Evolutionary conservation across 2,113 vertebrate species (phyloP), one percentile per base, ranked within the genome.

Genomic region (Athene cunicularia): DNA sequence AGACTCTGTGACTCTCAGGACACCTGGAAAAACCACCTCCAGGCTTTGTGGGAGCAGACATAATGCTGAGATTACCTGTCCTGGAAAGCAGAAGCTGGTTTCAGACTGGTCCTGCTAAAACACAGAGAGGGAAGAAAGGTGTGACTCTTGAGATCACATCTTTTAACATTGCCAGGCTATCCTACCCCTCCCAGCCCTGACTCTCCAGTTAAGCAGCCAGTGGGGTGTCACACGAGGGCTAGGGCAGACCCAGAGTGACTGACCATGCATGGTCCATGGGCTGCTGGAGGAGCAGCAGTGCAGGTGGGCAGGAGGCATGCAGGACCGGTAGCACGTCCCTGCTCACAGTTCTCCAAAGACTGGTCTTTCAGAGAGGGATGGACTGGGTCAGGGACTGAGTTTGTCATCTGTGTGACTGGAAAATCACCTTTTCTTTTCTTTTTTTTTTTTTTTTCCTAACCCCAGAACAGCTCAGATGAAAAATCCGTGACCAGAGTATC

Each of bases 221-320:
- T 12, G 20, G 22, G 18, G 11, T 37, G 43, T 39, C 21, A 60
- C 4, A 0, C 13, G 9, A 6, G 33, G 28, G 28, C 24, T 47
- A 37, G 22, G 33, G 28, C 23, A 73, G n/a, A 33, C 11, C 30
- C 37, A 27, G 19, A 32, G 43, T 26, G n/a, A 9, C 26, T 22
- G 45, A 14, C 12, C 24, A 5, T 0, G 0, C 12, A 0, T 30
- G 47, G 12, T 37, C 52, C 63, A 1, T 15, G 12, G 6, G 45
- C 12, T 60, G 19, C 20, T 10, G 52, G 52, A 86, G 47, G 27
- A 35, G 20, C 0, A 3, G 19, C 11, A 17, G 24, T 26, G 30
- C 33, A 23, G 50, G 16, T 41, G 7, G 9, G 28, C 11, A 14
- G 49, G 67, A 53, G 26, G 3, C 4, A 13, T 2, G 30, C 23